Percentiles rank a stretch among this genome's conserved stretches.
phyloP scores from a whole-genome alignment of 2,888 invertebrate genomes.

The Drosophila pegasa region DNA sequence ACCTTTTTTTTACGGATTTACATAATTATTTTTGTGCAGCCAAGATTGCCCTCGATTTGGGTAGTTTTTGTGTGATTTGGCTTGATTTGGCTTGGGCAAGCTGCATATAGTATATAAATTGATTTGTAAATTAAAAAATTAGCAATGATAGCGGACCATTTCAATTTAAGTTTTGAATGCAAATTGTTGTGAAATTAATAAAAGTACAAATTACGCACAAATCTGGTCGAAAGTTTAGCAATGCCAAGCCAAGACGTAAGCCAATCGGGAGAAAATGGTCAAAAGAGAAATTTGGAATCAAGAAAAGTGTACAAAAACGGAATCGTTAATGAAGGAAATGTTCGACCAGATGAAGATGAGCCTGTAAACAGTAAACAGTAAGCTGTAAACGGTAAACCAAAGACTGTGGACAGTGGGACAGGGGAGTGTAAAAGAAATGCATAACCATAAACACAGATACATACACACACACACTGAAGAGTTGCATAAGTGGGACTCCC shows the following conservation, averaged over 20 bases:
- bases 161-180: conserved; percentile 23
- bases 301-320: conserved; percentile 65
- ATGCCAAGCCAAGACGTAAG: conserved; percentile 16
- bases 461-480: conserved; percentile 25
- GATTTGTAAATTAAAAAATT: conserved; percentile 41
- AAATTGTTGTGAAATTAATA: conserved; percentile 51
- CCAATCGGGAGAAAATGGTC: conserved; percentile 45
- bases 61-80: not conserved
- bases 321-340: conserved; percentile 78
- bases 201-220: conserved; percentile 24
- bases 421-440: conserved; percentile 62
- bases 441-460: conserved; percentile 62
- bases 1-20: conserved; percentile 69
- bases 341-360: conserved; percentile 54
- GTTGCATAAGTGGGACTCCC: conserved; percentile 66
- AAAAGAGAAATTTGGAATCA: conserved; percentile 63
- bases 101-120: not conserved
- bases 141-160: not conserved
- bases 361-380: conserved; percentile 54
- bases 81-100: conserved; percentile 14
- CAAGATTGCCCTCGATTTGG: conserved; percentile 60
- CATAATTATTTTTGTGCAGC: conserved; percentile 63
- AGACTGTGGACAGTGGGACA: conserved; percentile 47
- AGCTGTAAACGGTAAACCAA: conserved; percentile 49
- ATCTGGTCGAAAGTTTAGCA: conserved; percentile 10